Evolutionary conservation across 2,888 invertebrate species (phyloP).

Genomic region (Leuctra nigra): DNA sequence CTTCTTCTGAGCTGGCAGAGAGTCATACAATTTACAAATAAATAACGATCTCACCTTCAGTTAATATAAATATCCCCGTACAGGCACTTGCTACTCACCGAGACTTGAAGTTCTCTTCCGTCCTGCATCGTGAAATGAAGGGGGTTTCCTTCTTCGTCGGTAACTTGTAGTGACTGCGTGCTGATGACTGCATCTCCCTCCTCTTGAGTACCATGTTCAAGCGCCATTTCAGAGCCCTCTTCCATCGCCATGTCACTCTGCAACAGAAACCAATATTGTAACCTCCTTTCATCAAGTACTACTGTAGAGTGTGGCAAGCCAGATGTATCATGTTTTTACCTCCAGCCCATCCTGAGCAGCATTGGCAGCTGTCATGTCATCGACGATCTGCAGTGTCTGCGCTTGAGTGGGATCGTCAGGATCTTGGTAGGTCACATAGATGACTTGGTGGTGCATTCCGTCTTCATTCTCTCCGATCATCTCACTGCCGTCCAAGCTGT

Average conservation of each 20-base stretch:
- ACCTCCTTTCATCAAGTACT: no score
- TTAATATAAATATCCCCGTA: neutral
- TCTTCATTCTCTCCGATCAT: neutral
- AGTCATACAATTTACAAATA: neutral
- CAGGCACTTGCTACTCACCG: neutral
- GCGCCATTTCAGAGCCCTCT: no score
- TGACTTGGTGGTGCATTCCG: constrained; percentile 39
- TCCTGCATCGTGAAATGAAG: constrained; percentile 61
- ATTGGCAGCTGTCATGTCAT: constrained; percentile 20
- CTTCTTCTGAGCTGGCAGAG: neutral
- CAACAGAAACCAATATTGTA: no score
- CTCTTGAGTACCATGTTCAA: no score
- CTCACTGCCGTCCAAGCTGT: no score
- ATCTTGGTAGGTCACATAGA: constrained; percentile 47
- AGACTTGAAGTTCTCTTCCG: constrained; percentile 56
- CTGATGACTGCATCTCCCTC: no score
- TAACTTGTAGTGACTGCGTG: constrained; percentile 44
- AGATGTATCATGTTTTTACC: neutral
- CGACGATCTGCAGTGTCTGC: constrained; percentile 38
- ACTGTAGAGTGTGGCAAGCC: neutral
- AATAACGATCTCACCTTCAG: no score
- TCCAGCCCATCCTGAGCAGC: neutral
- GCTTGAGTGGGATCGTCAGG: constrained; percentile 41
- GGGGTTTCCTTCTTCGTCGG: constrained; percentile 62
- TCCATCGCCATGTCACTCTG: no score